Base-by-base conservation (phyloP, 1,140 invertebrate genomes). In the Elymnias hypermnestra region DNA sequence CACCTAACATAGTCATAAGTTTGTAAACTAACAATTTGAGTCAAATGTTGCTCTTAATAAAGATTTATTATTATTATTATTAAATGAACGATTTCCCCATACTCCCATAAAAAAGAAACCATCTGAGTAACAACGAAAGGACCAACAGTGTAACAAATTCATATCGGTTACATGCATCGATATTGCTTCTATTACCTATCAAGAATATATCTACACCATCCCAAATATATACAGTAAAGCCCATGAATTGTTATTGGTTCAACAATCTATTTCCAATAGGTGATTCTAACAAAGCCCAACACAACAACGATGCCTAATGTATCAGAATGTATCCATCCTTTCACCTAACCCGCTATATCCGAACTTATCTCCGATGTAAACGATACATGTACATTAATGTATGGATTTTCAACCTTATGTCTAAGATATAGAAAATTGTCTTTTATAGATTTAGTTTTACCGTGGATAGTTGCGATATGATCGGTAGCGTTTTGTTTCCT, bases 211-310 rank as follows among this genome's bases (percentile, higher is more conserved):
- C n/a, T n/a, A 5, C 21, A 6, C 8, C 5, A 12, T 13, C 26
- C 13, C 13, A 9, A 29, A 13, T 29, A 29, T 29, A 29, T 29
- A 12, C 26, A 29, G 9, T 29, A 5, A 29, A 3, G 9, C 10
- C 10, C 26, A 1, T 29, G 10, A 8, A 26, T 26, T 3, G 23
- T 26, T 26, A 26, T 26, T 29, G 10, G 9, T 29, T 13, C 9
- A 3, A 5, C 26, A 29, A 29, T 29, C 26, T 29, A 29, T 29
- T 29, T 29, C 26, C 26, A 29, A 29, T 29, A 29, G 26, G 26
- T 29, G 26, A 29, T 29, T 29, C 26, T 13, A 13, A 29, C 26
- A 29, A 29, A 29, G 26, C 26, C 26, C 26, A 12, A 29, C 26
- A 29, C 26, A 12, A 29, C 9, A 12, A 13, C 9, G 26, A 8